Base-by-base conservation (phyloP, 2,888 invertebrate genomes). In the Acrobasis suavella region DNA sequence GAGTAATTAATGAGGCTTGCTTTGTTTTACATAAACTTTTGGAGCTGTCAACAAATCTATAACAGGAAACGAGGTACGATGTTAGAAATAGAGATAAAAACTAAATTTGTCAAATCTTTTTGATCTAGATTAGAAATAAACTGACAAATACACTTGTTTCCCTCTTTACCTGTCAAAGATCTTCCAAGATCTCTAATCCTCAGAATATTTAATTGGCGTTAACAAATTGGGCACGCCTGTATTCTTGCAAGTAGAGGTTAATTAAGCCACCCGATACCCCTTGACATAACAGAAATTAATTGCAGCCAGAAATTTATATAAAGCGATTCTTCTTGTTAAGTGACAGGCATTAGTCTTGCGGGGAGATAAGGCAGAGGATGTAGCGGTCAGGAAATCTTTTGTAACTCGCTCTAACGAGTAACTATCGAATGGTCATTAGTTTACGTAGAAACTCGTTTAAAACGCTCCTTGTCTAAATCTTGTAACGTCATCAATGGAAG, bases 231-330 rank as follows among this genome's bases (percentile, higher is more conserved):
- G 66, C 15, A 52, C 59, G 54, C 55, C 63, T 59, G 65, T 62
- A 39, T 68, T 65, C 64, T 62, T 65, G 67, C 65, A 69, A 68
- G 71, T 71, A 73, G 71, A 81, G 85, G 82, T 88, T 86, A 89
- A 87, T 87, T 84, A 88, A 85, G 80, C 74, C 76, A 75, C 69
- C 75, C 81, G 84, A 87, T 87, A 82, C 70, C 78, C 74, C 81
- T 80, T 80, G 81, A 84, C 82, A 85, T 83, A 83, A 85, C 82
- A 77, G 72, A 83, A 85, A 89, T 89, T 89, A 89, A 89, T 89
- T 85, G 87, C 82, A 83, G 76, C 73, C 60, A 72, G 80, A 81
- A 87, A 89, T 88, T 88, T 89, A 86, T 88, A 86, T 85, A 81
- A 83, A 83, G 82, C 82, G 76, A 89, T 90, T 87, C 86, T 85